Conservation (phyloP, 2,888 invertebrate species). For the Orchestes rusci region DNA sequence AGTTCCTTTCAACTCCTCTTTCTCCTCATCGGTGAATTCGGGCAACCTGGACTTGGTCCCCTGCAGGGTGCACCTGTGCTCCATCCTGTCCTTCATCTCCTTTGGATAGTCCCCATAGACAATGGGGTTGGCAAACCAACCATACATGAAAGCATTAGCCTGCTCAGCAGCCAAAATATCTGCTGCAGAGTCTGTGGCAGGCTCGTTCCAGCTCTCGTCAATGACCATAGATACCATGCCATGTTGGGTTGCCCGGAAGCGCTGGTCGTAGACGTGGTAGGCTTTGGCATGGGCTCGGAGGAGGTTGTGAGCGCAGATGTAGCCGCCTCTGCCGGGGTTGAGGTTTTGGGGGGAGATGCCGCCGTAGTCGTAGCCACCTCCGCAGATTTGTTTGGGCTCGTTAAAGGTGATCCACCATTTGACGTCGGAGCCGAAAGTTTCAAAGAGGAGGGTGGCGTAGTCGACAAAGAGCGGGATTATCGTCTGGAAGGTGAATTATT, state of each 20-base stretch:
- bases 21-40: conserved; percentile 52
- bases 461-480: conserved; percentile 42
- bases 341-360: conserved; percentile 36
- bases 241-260: conserved; percentile 42
- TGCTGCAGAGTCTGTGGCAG: conserved; percentile 47
- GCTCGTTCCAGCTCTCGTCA: conserved; percentile 56
- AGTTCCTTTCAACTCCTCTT: conserved; percentile 52
- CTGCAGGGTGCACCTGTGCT: conserved; percentile 51
- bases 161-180: conserved; percentile 55
- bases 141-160: conserved; percentile 32
- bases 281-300: conserved; percentile 58
- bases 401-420: conserved; percentile 49
- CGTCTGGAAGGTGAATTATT: conserved; percentile 7
- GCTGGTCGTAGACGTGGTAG: conserved; percentile 54
- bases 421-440: conserved; percentile 31
- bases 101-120: conserved; percentile 61
- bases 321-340: conserved; percentile 47
- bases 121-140: conserved; percentile 49
- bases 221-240: conserved; percentile 44
- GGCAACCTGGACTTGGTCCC: conserved; percentile 56
- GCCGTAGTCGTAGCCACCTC: conserved; percentile 29
- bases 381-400: conserved; percentile 41
- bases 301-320: conserved; percentile 56
- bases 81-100: conserved; percentile 54
- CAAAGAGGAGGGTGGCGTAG: conserved; percentile 46